Conservation (phyloP, 2,888 invertebrate genomes). For the Archaeoteleia sp. region DNA sequence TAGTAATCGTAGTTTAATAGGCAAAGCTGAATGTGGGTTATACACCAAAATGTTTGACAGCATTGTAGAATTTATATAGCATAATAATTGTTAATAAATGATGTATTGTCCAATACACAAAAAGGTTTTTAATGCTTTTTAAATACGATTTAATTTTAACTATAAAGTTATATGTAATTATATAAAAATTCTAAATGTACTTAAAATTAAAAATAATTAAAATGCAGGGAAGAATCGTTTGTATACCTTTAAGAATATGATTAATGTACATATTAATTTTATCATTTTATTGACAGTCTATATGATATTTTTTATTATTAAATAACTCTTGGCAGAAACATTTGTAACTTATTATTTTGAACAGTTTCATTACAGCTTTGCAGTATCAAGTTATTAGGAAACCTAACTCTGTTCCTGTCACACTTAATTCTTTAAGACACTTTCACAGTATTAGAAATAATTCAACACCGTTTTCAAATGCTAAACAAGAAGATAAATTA, state of each 20-base stretch:
- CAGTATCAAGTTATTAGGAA: conserved; percentile 56
- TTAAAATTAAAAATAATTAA: too few species aligned
- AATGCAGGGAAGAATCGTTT: too few species aligned
- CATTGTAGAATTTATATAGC: neutral
- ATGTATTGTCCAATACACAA: too few species aligned
- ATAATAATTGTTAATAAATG: too few species aligned
- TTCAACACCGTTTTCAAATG: conserved; percentile 29
- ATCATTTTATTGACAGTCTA: conserved; percentile 14
- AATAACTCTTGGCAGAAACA: neutral
- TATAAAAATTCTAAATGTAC: too few species aligned
- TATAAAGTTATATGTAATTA: too few species aligned
- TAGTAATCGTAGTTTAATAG: neutral
- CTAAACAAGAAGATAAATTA: conserved; percentile 74
- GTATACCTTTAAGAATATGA: too few species aligned
- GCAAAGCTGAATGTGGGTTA: neutral
- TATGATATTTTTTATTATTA: conserved; percentile 5
- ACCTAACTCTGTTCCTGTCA: conserved; percentile 53
- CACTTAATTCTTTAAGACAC: conserved; percentile 52
- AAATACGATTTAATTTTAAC: too few species aligned
- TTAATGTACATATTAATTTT: too few species aligned
- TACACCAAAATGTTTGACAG: neutral
- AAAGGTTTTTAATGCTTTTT: too few species aligned
- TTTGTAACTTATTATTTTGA: conserved; percentile 40
- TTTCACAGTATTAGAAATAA: conserved; percentile 56
- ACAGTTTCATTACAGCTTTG: conserved; percentile 63